Base-by-base conservation (phyloP, 2,888 invertebrate genomes). In the Spodoptera littoralis region DNA sequence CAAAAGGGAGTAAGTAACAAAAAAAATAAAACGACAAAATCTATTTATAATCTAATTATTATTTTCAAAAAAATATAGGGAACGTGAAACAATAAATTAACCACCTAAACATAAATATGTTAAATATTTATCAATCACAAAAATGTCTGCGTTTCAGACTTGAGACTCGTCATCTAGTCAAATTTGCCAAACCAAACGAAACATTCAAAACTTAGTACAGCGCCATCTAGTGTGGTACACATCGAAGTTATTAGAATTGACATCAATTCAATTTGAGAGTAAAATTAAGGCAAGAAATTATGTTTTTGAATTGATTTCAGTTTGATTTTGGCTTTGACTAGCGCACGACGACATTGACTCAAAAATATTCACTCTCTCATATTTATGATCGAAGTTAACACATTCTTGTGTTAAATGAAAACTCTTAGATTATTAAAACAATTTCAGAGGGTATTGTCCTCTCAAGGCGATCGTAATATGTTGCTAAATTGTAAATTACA, bases 51-150 rank as follows among this genome's bases (percentile, higher is more conserved):
- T 88, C 90, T 91, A 90, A 88, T 92, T 90, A 90, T 90, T 90
- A 89, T 89, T 90, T 88, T 88, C 84, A 90, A 90, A 89, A 89
- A 90, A 90, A 88, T 87, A 90, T 88, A 89, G 88, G 87, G 89
- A 90, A 91, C 88, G 82, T 87, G 88, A 91, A 91, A 91, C 90
- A 92, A 92, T 92, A 92, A 92, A 85, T 91, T 90, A 92, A 89
- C 81, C 86, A 81, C 87, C 86, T 88, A 89, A 88, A 88, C 85
- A 84, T 89, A 89, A 87, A 86, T 85, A 86, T 80, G 83, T 85
- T 85, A 87, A 85, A 84, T 82, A 86, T 85, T 80, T 81, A 78
- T 84, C 80, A 84, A 88, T 88, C 87, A 91, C 90, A 89, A 85
- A 79, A 80, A 68, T 69, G 75, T 76, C 77, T 79, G 74, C 46